A percentile compares a stretch with the other conserved stretches of the same genome.
These are phyloP conservation scores for Zygaena filipendulae DNA, from an alignment of 2,888 invertebrate genomes.

Conservation along the genomic window DNA sequence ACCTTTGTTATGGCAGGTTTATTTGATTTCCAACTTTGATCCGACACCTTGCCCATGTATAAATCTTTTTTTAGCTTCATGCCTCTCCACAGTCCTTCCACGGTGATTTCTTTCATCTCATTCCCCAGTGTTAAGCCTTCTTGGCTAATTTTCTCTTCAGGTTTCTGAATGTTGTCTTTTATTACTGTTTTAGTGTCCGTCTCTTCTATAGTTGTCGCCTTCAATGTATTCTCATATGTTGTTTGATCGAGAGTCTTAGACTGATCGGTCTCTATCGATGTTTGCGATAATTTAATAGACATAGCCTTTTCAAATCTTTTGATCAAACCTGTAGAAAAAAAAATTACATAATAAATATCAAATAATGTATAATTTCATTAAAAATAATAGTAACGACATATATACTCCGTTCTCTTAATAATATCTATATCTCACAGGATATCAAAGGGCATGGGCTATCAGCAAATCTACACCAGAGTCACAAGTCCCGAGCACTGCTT, in stretches of 20 bases:
- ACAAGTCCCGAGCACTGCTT: too few relatives aligned
- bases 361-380: too few relatives aligned
- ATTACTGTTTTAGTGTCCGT: slow-evolving; percentile 15
- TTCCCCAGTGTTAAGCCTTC: slow-evolving; percentile 31
- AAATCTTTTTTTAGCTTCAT: slow-evolving; percentile 47
- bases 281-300: slow-evolving; percentile 24
- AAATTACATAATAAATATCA: too few relatives aligned
- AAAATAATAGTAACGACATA: too few relatives aligned
- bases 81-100: slow-evolving; percentile 46
- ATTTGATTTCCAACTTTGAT: slow-evolving; percentile 45
- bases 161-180: slow-evolving; percentile 16
- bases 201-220: slow-evolving; percentile 25
- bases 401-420: too few relatives aligned
- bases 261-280: slow-evolving; percentile 19
- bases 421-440: too few relatives aligned
- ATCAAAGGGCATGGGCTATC: too few relatives aligned
- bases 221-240: slow-evolving; percentile 16
- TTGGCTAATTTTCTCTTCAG: slow-evolving; percentile 23
- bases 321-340: slow-evolving; percentile 33
- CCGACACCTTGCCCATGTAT: slow-evolving; percentile 49
- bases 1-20: slow-evolving; percentile 53
- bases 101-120: slow-evolving; percentile 39
- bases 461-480: too few relatives aligned
- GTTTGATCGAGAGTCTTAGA: slow-evolving; percentile 10
- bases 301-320: slow-evolving; percentile 41